Conservation (phyloP, 2,113 vertebrate genomes). For the Climacteris rufus region DNA sequence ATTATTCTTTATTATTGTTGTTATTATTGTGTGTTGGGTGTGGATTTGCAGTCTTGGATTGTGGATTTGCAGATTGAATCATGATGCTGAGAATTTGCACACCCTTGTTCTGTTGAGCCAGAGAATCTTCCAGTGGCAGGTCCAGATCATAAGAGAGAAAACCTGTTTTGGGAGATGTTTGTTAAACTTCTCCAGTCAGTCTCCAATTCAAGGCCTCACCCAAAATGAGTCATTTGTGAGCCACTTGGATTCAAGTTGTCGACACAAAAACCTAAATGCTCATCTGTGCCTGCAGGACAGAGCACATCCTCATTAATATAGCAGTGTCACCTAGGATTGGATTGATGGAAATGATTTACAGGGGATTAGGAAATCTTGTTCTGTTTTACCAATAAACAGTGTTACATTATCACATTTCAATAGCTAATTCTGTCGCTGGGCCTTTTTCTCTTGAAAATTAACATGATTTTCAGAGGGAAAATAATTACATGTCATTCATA, state of each 20-base stretch:
- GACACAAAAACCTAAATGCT: not conserved
- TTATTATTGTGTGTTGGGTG: not conserved
- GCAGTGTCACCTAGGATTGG: not conserved
- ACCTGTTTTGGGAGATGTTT: fast-evolving
- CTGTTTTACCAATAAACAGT: slow-evolving; percentile 44
- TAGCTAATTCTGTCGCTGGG: slow-evolving; percentile 46
- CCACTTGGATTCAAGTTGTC: not conserved
- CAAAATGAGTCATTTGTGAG: not conserved
- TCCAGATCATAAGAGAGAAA: not conserved
- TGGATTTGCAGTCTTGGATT: not conserved
- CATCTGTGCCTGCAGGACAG: not conserved
- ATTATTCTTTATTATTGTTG: not conserved
- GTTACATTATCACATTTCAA: slow-evolving; percentile 50
- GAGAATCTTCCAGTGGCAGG: not conserved
- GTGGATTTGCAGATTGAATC: not conserved
- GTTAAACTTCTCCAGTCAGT: not conserved
- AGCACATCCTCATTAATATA: not conserved
- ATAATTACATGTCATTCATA: slow-evolving; percentile 65
- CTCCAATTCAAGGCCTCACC: not conserved
- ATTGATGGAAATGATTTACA: slow-evolving; percentile 40
- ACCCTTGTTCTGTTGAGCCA: fast-evolving
- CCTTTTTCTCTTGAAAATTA: slow-evolving; percentile 65
- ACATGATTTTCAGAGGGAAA: slow-evolving; percentile 46
- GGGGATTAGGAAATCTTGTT: slow-evolving; percentile 18
- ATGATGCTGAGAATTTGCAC: not conserved